phyloP scores from a whole-genome alignment of 2,888 invertebrate genomes.

The Diachrysia chrysitis region DNA sequence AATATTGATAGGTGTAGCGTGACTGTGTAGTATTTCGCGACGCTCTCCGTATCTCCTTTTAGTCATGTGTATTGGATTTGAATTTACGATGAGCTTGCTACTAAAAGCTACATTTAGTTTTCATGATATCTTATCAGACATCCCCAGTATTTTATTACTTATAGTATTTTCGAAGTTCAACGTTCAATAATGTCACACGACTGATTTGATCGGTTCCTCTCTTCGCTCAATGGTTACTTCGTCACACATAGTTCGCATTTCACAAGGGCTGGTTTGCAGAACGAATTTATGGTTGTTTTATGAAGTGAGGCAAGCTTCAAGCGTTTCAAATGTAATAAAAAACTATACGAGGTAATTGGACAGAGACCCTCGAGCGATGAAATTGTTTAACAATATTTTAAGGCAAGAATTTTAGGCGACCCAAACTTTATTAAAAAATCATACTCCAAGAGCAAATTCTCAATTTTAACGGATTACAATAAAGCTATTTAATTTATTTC shows the following conservation, averaged over 20 bases:
- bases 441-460: constrained; percentile 27
- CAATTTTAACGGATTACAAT: constrained; percentile 29
- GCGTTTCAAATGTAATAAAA: constrained; percentile 15
- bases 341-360: constrained; percentile 10
- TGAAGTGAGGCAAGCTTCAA: constrained; percentile 11
- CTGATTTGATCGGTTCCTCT: constrained; percentile 26
- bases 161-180: constrained; percentile 35
- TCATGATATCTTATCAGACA: constrained; percentile 53
- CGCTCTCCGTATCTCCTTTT: constrained; percentile 61
- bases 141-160: constrained; percentile 54
- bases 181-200: constrained; percentile 23
- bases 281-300: constrained; percentile 16
- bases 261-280: not conserved
- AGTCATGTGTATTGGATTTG: constrained; percentile 66
- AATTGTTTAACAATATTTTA: constrained; percentile 19
- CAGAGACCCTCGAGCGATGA: constrained; percentile 10
- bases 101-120: constrained; percentile 62
- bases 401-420: constrained; percentile 7
- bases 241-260: constrained; percentile 14
- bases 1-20: constrained; percentile 64
- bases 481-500: constrained; percentile 38
- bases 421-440: constrained; percentile 31
- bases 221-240: constrained; percentile 12
- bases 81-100: constrained; percentile 67
- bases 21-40: constrained; percentile 62